Evolutionary conservation across 2,113 vertebrate species (phyloP).

Genomic region (Silurus asotus): DNA sequence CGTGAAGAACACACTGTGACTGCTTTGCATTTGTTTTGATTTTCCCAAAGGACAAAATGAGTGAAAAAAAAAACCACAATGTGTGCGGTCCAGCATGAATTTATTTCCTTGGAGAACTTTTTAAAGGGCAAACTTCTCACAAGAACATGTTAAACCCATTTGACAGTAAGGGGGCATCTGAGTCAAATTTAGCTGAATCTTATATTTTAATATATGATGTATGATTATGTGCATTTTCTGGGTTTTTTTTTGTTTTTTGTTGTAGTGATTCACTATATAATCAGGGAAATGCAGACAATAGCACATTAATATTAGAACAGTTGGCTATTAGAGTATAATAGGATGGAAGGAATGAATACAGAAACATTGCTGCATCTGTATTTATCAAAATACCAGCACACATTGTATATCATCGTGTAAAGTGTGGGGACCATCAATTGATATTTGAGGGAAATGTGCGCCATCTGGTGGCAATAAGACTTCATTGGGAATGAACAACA

Average conservation of each 20-base stretch:
- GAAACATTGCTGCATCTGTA: too few relatives aligned
- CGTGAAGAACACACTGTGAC: neutral
- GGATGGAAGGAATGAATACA: neutral
- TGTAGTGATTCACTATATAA: neutral
- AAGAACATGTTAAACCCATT: conserved; percentile 21
- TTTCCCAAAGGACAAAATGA: conserved; percentile 17
- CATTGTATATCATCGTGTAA: neutral
- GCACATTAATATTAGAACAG: neutral
- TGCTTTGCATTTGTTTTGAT: conserved; percentile 24
- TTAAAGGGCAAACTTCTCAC: conserved; percentile 4
- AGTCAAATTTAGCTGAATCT: conserved; percentile 12
- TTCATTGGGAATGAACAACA: neutral
- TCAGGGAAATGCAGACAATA: neutral
- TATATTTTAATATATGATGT: neutral
- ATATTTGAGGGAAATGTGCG: conserved; percentile 26
- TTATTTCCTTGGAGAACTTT: conserved; percentile 30
- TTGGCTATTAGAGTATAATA: neutral
- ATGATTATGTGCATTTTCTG: neutral
- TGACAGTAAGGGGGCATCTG: conserved; percentile 18
- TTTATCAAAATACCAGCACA: neutral
- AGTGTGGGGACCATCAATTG: too few relatives aligned
- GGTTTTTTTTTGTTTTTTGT: neutral
- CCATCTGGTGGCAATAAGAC: conserved; percentile 36
- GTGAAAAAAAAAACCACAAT: neutral
- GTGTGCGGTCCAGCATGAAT: conserved; percentile 35